Evolutionary conservation across 2,888 invertebrate species (phyloP).

Genomic region (Cancer borealis): DNA sequence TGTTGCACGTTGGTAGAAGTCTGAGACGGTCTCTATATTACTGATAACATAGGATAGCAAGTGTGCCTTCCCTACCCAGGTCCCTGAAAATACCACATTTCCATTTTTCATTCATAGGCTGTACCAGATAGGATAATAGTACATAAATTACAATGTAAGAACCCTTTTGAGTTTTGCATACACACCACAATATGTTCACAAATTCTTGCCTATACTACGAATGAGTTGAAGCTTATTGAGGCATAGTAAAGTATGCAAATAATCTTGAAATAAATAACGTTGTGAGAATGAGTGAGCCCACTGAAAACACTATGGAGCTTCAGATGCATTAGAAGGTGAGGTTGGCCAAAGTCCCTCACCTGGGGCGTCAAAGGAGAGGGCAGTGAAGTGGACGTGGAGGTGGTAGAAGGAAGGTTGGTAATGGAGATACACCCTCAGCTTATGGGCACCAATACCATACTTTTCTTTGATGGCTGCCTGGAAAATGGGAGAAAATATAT

Average conservation of each 20-base stretch:
- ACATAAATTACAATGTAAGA: no score
- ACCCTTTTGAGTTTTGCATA: no score
- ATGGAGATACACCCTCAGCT: conserved; percentile 93
- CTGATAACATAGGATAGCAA: conserved; percentile 92
- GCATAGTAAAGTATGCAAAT: no score
- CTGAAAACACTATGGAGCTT: neutral
- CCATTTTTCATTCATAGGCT: no score
- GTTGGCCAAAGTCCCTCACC: conserved; percentile 80
- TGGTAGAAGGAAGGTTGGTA: conserved; percentile 99
- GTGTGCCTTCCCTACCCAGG: conserved; percentile 91
- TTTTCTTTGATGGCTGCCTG: conserved; percentile 75
- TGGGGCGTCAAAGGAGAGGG: conserved; percentile 88
- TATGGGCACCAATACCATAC: conserved; percentile 77
- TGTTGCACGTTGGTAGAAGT: conserved; percentile 91
- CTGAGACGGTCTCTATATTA: conserved; percentile 89
- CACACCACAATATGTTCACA: no score
- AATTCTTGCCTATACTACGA: no score
- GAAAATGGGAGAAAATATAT: neutral
- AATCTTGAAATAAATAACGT: no score
- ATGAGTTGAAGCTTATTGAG: no score
- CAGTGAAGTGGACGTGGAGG: conserved; percentile 95
- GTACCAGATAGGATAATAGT: no score
- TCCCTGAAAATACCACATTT: conserved; percentile 82
- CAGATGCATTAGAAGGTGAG: neutral
- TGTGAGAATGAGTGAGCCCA: neutral